These are phyloP conservation scores for Lophius piscatorius DNA, from an alignment of 2,113 vertebrate genomes.

Conservation along the genomic window DNA sequence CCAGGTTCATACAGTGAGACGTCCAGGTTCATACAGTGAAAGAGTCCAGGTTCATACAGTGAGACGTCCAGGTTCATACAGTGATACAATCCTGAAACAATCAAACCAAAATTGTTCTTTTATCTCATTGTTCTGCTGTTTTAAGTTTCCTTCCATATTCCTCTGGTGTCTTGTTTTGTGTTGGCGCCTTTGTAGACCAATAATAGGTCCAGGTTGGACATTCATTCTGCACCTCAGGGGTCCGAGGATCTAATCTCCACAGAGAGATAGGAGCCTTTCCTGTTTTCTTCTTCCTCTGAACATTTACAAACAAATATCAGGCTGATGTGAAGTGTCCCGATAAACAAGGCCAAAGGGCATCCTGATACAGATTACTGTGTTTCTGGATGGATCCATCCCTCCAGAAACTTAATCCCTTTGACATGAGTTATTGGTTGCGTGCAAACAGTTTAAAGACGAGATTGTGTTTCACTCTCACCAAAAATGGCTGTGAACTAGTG, in stretches of 20 bases:
- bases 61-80: too few relatives aligned
- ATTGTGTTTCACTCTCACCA: slow-evolving; percentile 16
- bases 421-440: not conserved
- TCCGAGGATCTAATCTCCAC: slow-evolving; percentile 38
- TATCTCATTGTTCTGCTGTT: slow-evolving; percentile 16
- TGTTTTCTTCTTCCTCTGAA: slow-evolving; percentile 29
- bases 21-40: too few relatives aligned
- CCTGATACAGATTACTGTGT: slow-evolving; percentile 18
- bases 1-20: too few relatives aligned
- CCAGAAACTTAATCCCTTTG: slow-evolving; percentile 18
- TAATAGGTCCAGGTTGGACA: slow-evolving; percentile 8
- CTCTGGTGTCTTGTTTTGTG: not conserved
- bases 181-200: not conserved
- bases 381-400: slow-evolving; percentile 33
- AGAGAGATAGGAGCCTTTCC: slow-evolving; percentile 37
- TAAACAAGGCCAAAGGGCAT: slow-evolving; percentile 8
- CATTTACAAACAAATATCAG: slow-evolving; percentile 38
- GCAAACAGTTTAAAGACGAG: slow-evolving; percentile 11
- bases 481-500: slow-evolving; percentile 27
- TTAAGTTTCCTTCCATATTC: not conserved
- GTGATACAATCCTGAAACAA: too few relatives aligned
- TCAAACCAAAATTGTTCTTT: too few relatives aligned
- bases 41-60: too few relatives aligned
- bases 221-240: slow-evolving; percentile 24
- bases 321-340: slow-evolving; percentile 8